Evolutionary conservation across 2,113 vertebrate genomes (phyloP), one percentile per base, ranked within the genome.

Genomic region (Otis tarda): DNA sequence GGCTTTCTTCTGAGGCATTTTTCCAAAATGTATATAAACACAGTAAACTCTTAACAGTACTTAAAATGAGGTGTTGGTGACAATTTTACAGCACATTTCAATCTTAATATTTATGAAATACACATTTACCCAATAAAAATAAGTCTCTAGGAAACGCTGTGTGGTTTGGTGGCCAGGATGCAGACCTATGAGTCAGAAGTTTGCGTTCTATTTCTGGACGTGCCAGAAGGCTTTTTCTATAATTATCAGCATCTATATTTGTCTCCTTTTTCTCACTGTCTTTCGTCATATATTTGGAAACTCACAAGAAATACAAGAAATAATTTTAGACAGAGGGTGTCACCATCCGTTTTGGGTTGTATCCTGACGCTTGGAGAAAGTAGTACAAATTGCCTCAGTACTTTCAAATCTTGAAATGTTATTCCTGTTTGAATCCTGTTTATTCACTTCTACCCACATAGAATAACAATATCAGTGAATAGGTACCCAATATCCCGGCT

Each of bases 141-240:
- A 73, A 61, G 45, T 41, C 61, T 95, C 45, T 65, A 89, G 57
- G 61, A 91, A 79, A 93, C 83, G 60, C n/a, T 80, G 47, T 52
- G 71, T 87, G 63, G 23, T 90, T 81, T 23, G 7, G 67, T 55
- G 59, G 87, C 76, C 56, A 80, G 71, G 82, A 95, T 93, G 68
- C 82, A 95, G 91, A 94, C 83, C 74, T 92, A 90, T 96, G 95
- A 94, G 74, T 96, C 88, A 94, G 90, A 96, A 96, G 69, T 90
- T 89, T 93, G 69, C 4, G 0, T 93, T 91, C 95, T 96, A 94
- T 94, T 95, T 92, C 55, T 95, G 80, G 94, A 79, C 0, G 0
- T 95, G 86, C 91, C 95, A 96, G 94, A 97, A 96, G 92, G 96
- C 83, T 91, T 94, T 87, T 95, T 87, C 95, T 95, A 94, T 93